phyloP scores from a whole-genome alignment of 2,888 invertebrate species.

The Rotaria macrura region DNA sequence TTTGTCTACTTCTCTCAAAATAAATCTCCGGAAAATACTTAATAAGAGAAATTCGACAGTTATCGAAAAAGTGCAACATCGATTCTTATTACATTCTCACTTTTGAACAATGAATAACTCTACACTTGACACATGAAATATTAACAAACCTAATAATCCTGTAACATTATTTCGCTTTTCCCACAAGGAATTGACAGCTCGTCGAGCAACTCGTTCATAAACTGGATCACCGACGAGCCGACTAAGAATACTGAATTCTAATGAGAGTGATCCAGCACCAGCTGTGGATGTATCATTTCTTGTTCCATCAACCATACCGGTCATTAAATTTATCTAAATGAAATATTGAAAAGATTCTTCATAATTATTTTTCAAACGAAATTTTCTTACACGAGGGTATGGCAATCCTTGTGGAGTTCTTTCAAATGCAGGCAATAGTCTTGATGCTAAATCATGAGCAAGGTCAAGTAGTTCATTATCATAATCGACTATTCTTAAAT shows the following conservation, averaged over 20 bases:
- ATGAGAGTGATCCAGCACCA: conserved; percentile 57
- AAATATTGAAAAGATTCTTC: background rate
- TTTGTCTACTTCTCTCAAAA: too few species aligned
- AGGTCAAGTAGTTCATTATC: conserved; percentile 55
- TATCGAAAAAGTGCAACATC: too few species aligned
- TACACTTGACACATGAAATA: too few species aligned
- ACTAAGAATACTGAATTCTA: conserved; percentile 59
- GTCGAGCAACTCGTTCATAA: conserved; percentile 56
- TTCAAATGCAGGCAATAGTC: conserved; percentile 58
- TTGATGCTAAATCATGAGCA: conserved; percentile 57
- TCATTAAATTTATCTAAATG: conserved; percentile 54
- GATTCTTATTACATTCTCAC: too few species aligned
- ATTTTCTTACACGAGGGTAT: conserved; percentile 49
- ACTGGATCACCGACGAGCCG: conserved; percentile 56
- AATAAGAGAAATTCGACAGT: too few species aligned
- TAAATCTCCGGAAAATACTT: too few species aligned
- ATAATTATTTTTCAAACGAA: background rate
- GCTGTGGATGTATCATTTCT: conserved; percentile 58
- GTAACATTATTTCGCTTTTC: conserved; percentile 54
- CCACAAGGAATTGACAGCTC: conserved; percentile 56
- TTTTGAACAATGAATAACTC: too few species aligned
- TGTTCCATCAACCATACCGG: conserved; percentile 53
- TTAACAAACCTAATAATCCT: conserved; percentile 56
- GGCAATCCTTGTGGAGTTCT: conserved; percentile 56
- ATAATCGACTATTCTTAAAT: conserved; percentile 51